Conservation (phyloP, 2,888 invertebrate genomes). For the Meiosimyza decipiens region DNA sequence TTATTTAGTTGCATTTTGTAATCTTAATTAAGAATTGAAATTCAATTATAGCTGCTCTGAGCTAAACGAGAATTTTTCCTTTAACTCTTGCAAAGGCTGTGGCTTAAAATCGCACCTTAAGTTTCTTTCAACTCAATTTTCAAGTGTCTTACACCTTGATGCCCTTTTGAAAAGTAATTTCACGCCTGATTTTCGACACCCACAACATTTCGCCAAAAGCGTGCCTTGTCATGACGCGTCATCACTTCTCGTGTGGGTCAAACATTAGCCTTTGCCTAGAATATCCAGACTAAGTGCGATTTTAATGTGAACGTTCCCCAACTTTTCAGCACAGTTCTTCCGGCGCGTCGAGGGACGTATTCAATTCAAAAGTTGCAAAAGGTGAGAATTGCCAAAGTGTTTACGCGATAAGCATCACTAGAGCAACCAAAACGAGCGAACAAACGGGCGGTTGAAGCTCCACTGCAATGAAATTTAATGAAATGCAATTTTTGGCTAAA, state of each 20-base stretch:
- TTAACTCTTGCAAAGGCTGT: neutral
- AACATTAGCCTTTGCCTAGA: neutral
- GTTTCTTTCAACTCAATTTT: slow-evolving; percentile 9
- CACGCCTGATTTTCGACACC: slow-evolving; percentile 36
- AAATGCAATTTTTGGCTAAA: slow-evolving; percentile 28
- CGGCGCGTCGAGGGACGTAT: slow-evolving; percentile 12
- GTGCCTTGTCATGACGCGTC: slow-evolving; percentile 27
- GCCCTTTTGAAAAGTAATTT: slow-evolving; percentile 36
- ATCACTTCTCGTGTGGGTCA: slow-evolving; percentile 31
- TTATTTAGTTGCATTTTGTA: too few species aligned
- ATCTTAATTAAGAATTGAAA: too few species aligned
- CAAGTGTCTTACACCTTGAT: slow-evolving; percentile 12
- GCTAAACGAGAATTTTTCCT: too few species aligned
- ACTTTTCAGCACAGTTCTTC: neutral
- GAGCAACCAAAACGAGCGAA: slow-evolving; percentile 6
- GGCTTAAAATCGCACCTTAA: neutral
- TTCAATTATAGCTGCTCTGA: too few species aligned
- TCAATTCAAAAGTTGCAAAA: slow-evolving; percentile 36
- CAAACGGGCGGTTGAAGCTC: neutral
- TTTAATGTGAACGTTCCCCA: neutral
- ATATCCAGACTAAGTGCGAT: neutral
- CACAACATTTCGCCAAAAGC: slow-evolving; percentile 4
- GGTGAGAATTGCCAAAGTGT: slow-evolving; percentile 41
- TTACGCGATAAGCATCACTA: slow-evolving; percentile 36
- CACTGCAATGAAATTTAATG: slow-evolving; percentile 33